Base-by-base conservation (phyloP, 2,888 invertebrate genomes). In the Sericinus montela region DNA sequence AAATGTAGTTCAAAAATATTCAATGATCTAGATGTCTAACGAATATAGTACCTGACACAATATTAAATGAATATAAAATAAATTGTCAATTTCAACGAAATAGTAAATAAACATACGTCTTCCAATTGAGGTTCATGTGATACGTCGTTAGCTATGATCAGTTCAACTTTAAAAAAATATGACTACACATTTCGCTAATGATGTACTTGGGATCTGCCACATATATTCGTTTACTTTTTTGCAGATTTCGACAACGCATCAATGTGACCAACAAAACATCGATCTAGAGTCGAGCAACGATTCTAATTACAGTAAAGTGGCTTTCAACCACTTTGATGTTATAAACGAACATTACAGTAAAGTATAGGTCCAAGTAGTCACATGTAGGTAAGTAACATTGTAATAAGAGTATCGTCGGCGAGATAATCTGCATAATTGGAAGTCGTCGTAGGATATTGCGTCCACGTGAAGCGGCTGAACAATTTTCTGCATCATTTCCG, bases 401-500 rank as follows among this genome's bases (percentile, higher is more conserved):
- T 73, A 75, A 77, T 79, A 75, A 80, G 75, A 73, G 76, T 76
- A 79, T 75, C 73, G 69, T 62, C 58, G 60, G 66, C 60, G 67
- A 71, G 72, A 81, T 85, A 85, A 86, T 88, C 86, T 87, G 78
- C 87, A 88, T 88, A 86, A 88, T 87, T 87, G 86, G 77, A 76
- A 81, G 74, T 77, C 77, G 75, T 80, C 73, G 75, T 76, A 81
- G 84, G 84, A 86, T 85, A 86, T 87, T 83, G 78, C 82, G 82
- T 85, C 82, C 85, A 84, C 72, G 79, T 80, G 80, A 79, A 79
- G 73, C 74, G 73, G 75, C 69, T 61, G 75, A 69, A 80, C 87
- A 88, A 88, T 88, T 88, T 88, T 88, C 87, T 78, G 80, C 83
- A 81, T 85, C 87, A 87, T 88, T 87, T 87, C 87, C 87, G 77